Conservation (phyloP, 2,888 invertebrate genomes). For the Elmis aenea region DNA sequence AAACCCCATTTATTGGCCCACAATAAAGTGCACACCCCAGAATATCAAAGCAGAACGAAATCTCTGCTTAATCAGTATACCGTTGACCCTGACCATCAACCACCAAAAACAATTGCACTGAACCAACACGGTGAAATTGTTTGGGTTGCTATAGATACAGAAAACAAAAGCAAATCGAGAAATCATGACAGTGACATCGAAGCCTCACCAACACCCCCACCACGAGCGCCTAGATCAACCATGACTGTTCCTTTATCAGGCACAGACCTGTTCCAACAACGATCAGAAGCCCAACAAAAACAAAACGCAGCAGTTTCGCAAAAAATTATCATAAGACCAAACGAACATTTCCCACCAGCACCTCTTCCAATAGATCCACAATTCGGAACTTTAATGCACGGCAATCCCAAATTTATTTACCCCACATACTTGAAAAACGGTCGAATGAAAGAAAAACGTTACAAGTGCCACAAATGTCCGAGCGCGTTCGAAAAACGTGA, state of each 20-base stretch:
- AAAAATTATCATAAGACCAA: conserved; percentile 51
- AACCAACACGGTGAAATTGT: conserved; percentile 36
- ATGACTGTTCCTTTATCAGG: conserved; percentile 57
- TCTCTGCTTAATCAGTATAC: conserved; percentile 62
- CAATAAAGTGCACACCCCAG: conserved; percentile 65
- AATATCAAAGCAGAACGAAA: conserved; percentile 73
- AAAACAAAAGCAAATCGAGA: conserved; percentile 26
- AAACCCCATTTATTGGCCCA: conserved; percentile 66
- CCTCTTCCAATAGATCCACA: conserved; percentile 59
- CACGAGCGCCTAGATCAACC: conserved; percentile 28
- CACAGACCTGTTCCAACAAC: conserved; percentile 61
- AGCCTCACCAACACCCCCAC: too few relatives aligned
- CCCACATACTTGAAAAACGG: conserved; percentile 72
- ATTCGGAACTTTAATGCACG: conserved; percentile 64
- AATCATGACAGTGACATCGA: conserved; percentile 25
- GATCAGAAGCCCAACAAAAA: conserved; percentile 54
- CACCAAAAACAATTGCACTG: conserved; percentile 52
- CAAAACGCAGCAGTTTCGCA: conserved; percentile 44
- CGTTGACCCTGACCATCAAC: conserved; percentile 59
- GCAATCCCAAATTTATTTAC: conserved; percentile 72
- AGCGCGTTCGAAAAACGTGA: conserved; percentile 82
- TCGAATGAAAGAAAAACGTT: conserved; percentile 68
- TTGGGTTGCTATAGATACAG: conserved; percentile 48
- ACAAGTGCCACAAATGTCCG: conserved; percentile 81
- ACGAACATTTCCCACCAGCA: conserved; percentile 50